Percentiles rank a stretch among this genome's conserved stretches.
These are phyloP conservation scores for Drosophila lowei DNA, from an alignment of 1,140 invertebrate species.

Conservation along the genomic window DNA sequence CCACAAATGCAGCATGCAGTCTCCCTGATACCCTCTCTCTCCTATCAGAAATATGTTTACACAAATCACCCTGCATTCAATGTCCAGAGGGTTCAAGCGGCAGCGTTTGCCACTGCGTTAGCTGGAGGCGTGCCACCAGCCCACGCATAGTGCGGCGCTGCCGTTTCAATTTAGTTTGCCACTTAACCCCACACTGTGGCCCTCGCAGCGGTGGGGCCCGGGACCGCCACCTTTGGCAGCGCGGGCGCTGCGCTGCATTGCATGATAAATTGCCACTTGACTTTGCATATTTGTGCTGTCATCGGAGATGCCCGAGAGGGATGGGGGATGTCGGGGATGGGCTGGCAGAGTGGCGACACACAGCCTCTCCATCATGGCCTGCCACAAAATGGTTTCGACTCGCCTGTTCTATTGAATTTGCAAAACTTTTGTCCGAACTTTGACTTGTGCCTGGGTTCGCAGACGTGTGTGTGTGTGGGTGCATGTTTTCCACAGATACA, in stretches of 20 bases:
- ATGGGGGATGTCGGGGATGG: conserved; percentile 13
- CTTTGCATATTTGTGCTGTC: conserved; percentile 74
- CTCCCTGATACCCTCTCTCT: neutral
- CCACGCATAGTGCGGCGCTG: conserved; percentile 51
- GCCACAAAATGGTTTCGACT: conserved; percentile 31
- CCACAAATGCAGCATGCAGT: neutral
- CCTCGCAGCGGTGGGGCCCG: conserved; percentile 1
- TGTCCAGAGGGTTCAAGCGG: conserved; percentile 3
- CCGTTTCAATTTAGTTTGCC: conserved; percentile 70
- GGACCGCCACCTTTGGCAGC: conserved; percentile 15
- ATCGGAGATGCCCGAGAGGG: conserved; percentile 29
- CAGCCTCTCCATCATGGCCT: conserved; percentile 19
- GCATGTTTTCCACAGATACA: conserved; percentile 5
- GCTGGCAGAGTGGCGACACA: neutral
- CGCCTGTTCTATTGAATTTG: conserved; percentile 51
- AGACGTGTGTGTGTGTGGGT: conserved; percentile 30
- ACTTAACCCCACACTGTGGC: conserved; percentile 67
- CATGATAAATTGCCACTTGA: conserved; percentile 79
- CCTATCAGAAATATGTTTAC: neutral
- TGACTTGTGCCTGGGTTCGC: conserved; percentile 46
- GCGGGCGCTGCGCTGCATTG: conserved; percentile 40
- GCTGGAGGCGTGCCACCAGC: conserved; percentile 60
- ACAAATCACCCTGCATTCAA: neutral
- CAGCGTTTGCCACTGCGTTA: conserved; percentile 5
- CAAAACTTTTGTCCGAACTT: conserved; percentile 67